Base-by-base conservation (phyloP, 2,888 invertebrate genomes). In the Gerris lacustris region DNA sequence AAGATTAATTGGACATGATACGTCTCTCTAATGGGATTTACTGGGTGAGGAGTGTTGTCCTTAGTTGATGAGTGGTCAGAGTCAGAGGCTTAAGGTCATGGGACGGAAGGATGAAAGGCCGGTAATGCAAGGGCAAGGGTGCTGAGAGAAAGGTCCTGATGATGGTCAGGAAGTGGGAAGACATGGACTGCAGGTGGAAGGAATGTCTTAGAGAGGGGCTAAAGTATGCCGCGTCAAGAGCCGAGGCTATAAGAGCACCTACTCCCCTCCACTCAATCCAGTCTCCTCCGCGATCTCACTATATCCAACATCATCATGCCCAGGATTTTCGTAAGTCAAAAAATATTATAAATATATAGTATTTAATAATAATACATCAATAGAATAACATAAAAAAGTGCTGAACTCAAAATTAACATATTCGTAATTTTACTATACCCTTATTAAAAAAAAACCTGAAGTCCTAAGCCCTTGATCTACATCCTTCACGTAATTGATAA, bases 221-320 rank as follows among this genome's bases (percentile, higher is more conserved):
- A 31, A 31, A 31, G 31, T 31, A 31, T 15, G 55, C 15, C 55
- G 15, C 9, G 55, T 55, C 55, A 55, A 55, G 55, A 11, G 15
- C 55, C 55, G 55, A 55, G 55, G 55, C 55, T 55, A 55, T 55
- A 55, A 55, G 55, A 55, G 55, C 9, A 55, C 55, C 55, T 55
- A 9, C 15, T 15, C 31, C 55, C 55, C 55, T 2, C 9, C 55
- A 9, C 9, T 9, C 11, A 11, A 55, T 15, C 55, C 55, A 55
- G 55, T 55, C 55, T 55, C 55, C 55, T 55, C 55, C 55, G 55
- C 55, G 55, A 55, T 55, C 55, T 55, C 55, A 55, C 4, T 55
- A 15, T 15, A 55, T 15, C 15, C 2, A 55, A 55, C 55, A 55
- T 55, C 55, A 9, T 55, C 55, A 55, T 55, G 55, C 11, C 55